Evolutionary conservation across 92 coral and sea anemone species (phyloP), one percentile per base, ranked within the genome.

Genomic region (Umimayanthus kanabou): DNA sequence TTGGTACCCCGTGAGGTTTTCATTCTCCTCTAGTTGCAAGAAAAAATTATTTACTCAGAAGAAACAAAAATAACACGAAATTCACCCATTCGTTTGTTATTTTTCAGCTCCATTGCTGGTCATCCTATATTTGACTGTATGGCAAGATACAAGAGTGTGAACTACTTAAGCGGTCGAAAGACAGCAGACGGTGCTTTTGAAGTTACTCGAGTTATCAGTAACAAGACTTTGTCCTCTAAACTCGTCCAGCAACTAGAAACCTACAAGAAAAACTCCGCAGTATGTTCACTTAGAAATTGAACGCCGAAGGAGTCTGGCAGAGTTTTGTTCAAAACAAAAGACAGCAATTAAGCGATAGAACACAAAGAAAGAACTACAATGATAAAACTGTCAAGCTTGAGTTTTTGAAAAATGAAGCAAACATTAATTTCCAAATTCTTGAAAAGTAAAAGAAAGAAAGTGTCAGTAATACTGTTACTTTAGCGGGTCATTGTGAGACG

Each of bases 61-160:
- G 13, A 18, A 6, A 40, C 18, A 77, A 43, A 40, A 26, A 9
- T 71, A 28, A 28, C 18, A 6, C 29, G 69, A 73, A 33, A 37
- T 33, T 73, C 23, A 73, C 47, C 22, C 25, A 45, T 25, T 78
- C 13, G 22, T 15, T 26, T 26, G 13, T 67, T 82, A 11, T 23
- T 50, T 82, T 67, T 16, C 65, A 82, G 86, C n/a, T 69, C 86
- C 39, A 22, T 82, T 25, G 86, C 86, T 22, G 86, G 86, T 18
- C 86, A 82, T 69, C 86, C 77, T 39, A 82, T 82, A 42, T 82
- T 82, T 13, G 77, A 82, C 55, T 82, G 86, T 67, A 69, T 82
- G 77, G 86, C 76, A 45, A 82, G n/a, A 69, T 29, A 82, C 76
- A 67, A 82, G 64, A 69, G 42, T 4, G 76, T 82, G 18, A 69